A percentile compares a stretch with the other conserved stretches of the same genome.
These are phyloP conservation scores for Hemiprocne comata DNA, from an alignment of 2,113 vertebrate species.

Conservation along the genomic window DNA sequence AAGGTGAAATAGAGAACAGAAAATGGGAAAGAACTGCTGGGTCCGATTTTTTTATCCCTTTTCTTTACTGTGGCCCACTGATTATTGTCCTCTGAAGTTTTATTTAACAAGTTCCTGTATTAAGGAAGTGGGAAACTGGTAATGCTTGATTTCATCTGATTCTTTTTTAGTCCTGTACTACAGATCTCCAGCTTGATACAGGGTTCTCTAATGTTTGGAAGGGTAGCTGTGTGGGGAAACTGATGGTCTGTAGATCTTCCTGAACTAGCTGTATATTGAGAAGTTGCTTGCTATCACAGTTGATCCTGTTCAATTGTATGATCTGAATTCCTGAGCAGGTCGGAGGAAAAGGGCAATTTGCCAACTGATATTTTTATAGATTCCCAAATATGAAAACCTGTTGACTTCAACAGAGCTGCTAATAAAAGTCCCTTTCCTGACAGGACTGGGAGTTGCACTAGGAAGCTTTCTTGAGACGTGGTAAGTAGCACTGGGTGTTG, in stretches of 20 bases:
- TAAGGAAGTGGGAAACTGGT: not conserved
- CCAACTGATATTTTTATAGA: not conserved
- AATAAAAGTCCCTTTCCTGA: not conserved
- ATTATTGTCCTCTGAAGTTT: not conserved
- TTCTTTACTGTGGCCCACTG: not conserved
- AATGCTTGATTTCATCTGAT: not conserved
- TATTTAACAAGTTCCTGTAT: not conserved
- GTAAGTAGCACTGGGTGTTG: not conserved
- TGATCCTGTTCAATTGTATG: not conserved
- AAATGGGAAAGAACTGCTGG: not conserved
- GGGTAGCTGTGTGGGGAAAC: not conserved
- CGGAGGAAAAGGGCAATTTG: not conserved
- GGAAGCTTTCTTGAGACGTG: not conserved
- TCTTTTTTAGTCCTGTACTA: not conserved
- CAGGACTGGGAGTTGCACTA: not conserved
- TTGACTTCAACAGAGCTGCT: not conserved
- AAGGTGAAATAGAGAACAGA: not conserved
- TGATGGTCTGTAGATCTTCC: not conserved
- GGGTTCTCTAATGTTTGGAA: not conserved
- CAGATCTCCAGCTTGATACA: not conserved
- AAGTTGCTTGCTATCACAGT: not conserved
- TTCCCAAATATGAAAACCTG: not conserved
- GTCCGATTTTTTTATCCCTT: not conserved
- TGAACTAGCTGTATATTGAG: not conserved
- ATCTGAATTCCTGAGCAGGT: not conserved